Percentiles rank a stretch among this genome's conserved stretches.
phyloP scores from a whole-genome alignment of 92 coral and sea anemone genomes.

The Zoanthus solanderi region DNA sequence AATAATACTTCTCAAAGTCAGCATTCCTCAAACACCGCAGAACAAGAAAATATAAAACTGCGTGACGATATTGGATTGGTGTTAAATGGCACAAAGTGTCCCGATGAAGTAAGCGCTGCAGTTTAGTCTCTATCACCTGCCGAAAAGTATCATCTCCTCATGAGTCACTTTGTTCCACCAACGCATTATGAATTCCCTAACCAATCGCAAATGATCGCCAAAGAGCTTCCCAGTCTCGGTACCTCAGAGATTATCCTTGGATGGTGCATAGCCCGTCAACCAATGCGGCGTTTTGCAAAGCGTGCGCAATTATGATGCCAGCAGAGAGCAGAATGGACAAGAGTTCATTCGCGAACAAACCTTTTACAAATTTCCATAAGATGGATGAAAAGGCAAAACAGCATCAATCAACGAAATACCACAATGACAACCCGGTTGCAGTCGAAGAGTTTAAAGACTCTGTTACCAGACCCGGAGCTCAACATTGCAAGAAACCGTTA shows the following conservation, averaged over 20 bases:
- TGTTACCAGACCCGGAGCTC: conserved; percentile 26
- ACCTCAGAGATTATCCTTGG: conserved; percentile 37
- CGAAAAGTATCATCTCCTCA: conserved; percentile 19
- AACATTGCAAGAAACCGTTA: conserved; percentile 37
- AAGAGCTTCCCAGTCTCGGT: conserved; percentile 24
- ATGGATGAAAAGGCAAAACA: conserved; percentile 38
- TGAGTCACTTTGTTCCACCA: conserved; percentile 22
- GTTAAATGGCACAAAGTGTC: not conserved
- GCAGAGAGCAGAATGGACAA: conserved; percentile 21
- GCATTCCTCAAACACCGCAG: not conserved
- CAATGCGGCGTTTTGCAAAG: conserved; percentile 32
- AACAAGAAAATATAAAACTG: not conserved
- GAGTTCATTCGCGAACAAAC: conserved; percentile 50
- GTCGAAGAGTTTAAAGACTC: conserved; percentile 30
- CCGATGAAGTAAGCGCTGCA: no score
- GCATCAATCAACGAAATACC: conserved; percentile 32
- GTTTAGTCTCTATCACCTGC: not conserved
- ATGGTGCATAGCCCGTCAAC: conserved; percentile 24
- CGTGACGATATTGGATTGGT: not conserved
- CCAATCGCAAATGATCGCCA: not conserved
- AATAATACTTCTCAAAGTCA: not conserved
- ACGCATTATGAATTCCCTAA: not conserved
- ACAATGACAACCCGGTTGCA: conserved; percentile 35
- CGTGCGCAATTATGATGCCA: conserved; percentile 52
- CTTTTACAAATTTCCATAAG: conserved; percentile 40